phyloP scores from a whole-genome alignment of 2,113 vertebrate genomes.

The Oncorhynchus tshawytscha region DNA sequence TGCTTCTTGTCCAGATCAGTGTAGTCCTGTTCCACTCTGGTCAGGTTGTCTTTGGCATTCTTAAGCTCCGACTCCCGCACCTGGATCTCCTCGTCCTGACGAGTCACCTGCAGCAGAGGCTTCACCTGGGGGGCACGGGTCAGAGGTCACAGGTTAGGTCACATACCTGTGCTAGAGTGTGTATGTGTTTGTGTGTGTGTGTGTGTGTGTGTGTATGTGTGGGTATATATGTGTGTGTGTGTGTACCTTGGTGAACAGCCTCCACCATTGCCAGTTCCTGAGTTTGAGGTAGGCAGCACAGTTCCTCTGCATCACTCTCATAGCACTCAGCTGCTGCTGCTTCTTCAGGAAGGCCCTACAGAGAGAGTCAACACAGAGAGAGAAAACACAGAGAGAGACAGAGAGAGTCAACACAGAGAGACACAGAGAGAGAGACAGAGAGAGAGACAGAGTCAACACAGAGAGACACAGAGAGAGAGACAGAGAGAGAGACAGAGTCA shows the following conservation, averaged over 20 bases:
- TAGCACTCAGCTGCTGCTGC: conserved; percentile 88
- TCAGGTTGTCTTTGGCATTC: conserved; percentile 82
- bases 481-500: too few relatives aligned
- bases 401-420: too few relatives aligned
- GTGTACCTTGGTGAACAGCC: conserved; percentile 86
- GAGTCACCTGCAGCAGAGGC: conserved; percentile 87
- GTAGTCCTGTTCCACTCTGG: conserved; percentile 74
- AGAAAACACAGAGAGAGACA: too few relatives aligned
- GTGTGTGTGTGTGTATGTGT: background rate
- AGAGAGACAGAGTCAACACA: too few relatives aligned
- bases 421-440: too few relatives aligned
- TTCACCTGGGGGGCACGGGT: conserved; percentile 76
- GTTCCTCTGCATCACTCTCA: conserved; percentile 89
- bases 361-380: background rate
- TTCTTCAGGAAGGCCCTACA: conserved; percentile 83
- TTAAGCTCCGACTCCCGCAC: conserved; percentile 78
- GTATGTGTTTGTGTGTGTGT: background rate
- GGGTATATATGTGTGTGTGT: background rate
- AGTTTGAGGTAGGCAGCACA: conserved; percentile 91
- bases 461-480: too few relatives aligned
- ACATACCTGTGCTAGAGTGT: background rate
- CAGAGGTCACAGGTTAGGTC: conserved; percentile 19
- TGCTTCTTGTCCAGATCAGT: conserved; percentile 79
- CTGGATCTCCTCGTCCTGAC: conserved; percentile 91
- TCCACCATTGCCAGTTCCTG: conserved; percentile 93